Base-by-base conservation (phyloP, 1,140 invertebrate genomes). In the Caenorhabditis brenneri region DNA sequence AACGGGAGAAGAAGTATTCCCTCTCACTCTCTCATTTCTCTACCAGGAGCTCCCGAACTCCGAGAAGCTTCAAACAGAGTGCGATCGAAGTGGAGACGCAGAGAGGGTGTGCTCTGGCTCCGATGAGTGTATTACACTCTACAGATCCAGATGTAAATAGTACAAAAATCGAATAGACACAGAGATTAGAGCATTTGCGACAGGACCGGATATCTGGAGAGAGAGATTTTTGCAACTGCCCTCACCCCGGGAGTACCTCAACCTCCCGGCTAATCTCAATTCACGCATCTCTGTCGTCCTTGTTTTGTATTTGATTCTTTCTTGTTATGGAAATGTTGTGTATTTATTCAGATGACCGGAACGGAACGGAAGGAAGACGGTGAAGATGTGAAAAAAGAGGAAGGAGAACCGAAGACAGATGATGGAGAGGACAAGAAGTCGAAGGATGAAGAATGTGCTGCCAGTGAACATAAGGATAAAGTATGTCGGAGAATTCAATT, bases 361-460 rank as follows among this genome's bases (percentile, higher is more conserved):
- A 42, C 65, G 36, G 29, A 39, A n/a, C n/a, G n/a, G n/a, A n/a
- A n/a, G n/a, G n/a, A n/a, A n/a, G n/a, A n/a, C n/a, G n/a, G n/a
- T 16, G 60, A 65, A 33, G 19, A 39, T 9, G 31, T 12, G 27
- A 27, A 65, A 15, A 31, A 74, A n/a, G 31, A 29, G 3, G 81
- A 74, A 12, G 9, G 7, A n/a, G 24, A 33, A 42, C 36, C n/a
- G 19, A 22, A 12, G 48, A 42, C 24, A 27, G 46, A 12, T 53
- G 33, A 33, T 19, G 58, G 49, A 19, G 81, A 33, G 7, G 27
- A 58, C 3, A 24, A 74, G 33, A 74, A 82, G 16, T 0, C 29
- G 29, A 58, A 82, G 49, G 81, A 82, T 33, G 80, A 81, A 39
- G 69, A 74, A 36, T 82, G 81, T 42, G 33, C 36, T 6, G 58